Conservation (phyloP, 2,113 vertebrate species). For the Mionectes macconnelli region DNA sequence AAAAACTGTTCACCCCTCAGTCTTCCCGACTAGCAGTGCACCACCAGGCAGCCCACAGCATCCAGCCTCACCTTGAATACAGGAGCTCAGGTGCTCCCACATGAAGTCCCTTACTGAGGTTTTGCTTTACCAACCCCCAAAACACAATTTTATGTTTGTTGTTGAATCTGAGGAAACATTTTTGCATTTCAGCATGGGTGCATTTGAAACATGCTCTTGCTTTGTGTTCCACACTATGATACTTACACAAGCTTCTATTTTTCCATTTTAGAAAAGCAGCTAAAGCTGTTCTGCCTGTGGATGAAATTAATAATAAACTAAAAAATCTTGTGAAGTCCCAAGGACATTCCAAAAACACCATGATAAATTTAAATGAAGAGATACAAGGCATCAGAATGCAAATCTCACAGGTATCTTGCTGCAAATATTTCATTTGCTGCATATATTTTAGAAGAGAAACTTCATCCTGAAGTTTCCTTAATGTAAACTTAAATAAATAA, state of each 20-base stretch:
- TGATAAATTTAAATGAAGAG: constrained; percentile 59
- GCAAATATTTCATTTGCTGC: background rate
- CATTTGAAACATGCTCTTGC: background rate
- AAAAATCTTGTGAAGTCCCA: constrained; percentile 70
- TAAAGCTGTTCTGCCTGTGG: constrained; percentile 59
- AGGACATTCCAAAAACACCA: constrained; percentile 41
- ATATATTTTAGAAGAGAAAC: background rate
- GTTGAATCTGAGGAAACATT: background rate
- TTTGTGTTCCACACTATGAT: background rate
- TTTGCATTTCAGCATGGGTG: background rate
- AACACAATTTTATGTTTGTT: background rate
- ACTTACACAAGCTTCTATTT: background rate
- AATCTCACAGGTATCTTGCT: constrained; percentile 69
- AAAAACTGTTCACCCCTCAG: background rate
- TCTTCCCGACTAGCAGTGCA: background rate
- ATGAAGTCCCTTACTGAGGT: background rate
- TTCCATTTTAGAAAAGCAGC: constrained; percentile 74
- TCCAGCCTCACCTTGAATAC: background rate
- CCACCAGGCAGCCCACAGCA: background rate
- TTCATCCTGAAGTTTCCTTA: background rate
- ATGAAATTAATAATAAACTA: constrained; percentile 61
- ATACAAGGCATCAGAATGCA: constrained; percentile 38
- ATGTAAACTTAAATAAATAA: background rate
- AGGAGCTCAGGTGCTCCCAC: background rate
- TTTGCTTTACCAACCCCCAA: background rate